Evolutionary conservation across 2,888 invertebrate genomes (phyloP), one percentile per base, ranked within the genome.

Genomic region (Plusia festucae): DNA sequence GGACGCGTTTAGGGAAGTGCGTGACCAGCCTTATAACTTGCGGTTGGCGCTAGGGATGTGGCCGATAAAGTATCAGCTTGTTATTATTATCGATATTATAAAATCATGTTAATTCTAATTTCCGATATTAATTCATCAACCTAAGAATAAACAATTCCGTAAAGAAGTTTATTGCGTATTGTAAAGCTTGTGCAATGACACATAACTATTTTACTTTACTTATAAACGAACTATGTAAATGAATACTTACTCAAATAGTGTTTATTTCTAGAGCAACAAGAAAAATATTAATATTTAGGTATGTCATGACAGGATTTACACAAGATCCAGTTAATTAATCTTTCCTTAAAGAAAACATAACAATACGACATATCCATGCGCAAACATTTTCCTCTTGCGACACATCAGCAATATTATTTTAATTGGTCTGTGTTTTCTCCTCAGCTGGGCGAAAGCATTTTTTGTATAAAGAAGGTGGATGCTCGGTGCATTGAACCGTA

Each of bases 1-100:
- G 87, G 88, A 85, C 88, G 88, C 86, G 88, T 93, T 93, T 93
- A 91, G 93, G 93, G 91, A 93, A 92, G 93, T 91, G 92, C 94
- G 94, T 94, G 94, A 91, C 90, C 85, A 77, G 93, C 87, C 84
- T 94, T 79, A 82, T 85, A 91, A 93, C 65, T 78, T 76, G 75
- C 73, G 72, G 78, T 75, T 54, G 61, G 27, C 57, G 24, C n/a
- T 71, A 82, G 75, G 46, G 76, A 69, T 73, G 83, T 49, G 24
- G 5, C 54, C 55, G 44, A 7, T 11, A 16, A 0, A 2, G 7
- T 7, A 18, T 0, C 54, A n/a, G n/a, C 15, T 46, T 60, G 8
- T 11, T 15, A 24, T 30, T 52, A 22, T n/a, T 70, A 68, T 80
- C 79, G 80, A 78, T 74, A 32, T 20, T 8, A 60, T 20, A 32